Conservation (phyloP, 2,888 invertebrate genomes). For the Nezara viridula region DNA sequence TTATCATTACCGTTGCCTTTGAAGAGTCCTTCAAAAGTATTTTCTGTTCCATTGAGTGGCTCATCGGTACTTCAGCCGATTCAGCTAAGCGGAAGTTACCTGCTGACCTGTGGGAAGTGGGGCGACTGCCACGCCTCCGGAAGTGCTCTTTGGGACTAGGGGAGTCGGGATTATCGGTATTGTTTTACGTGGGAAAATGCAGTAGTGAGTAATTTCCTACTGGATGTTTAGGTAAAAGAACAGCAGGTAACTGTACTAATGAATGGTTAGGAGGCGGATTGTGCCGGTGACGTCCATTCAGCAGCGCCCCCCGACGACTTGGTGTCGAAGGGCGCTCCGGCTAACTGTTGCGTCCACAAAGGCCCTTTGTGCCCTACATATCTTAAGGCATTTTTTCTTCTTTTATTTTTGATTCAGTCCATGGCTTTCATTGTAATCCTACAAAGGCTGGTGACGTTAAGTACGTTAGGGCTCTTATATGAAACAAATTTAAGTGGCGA, state of each 20-base stretch:
- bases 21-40: constrained; percentile 4
- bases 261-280: constrained; percentile 49
- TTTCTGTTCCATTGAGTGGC: neutral
- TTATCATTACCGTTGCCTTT: neutral
- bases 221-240: constrained; percentile 42
- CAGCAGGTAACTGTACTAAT: constrained; percentile 45
- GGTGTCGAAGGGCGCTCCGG: neutral
- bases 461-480: constrained; percentile 36
- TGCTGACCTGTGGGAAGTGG: constrained; percentile 32
- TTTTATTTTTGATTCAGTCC: constrained; percentile 25
- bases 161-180: constrained; percentile 13
- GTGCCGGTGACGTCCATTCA: constrained; percentile 41
- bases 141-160: constrained; percentile 14
- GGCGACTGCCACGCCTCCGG: constrained; percentile 7
- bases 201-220: constrained; percentile 23
- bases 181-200: constrained; percentile 20
- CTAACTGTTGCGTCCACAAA: constrained; percentile 49
- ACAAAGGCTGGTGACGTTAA: constrained; percentile 22
- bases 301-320: neutral
- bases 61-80: neutral
- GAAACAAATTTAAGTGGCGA: neutral
- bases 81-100: constrained; percentile 13
- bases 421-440: constrained; percentile 9
- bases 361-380: constrained; percentile 10
- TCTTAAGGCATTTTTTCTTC: constrained; percentile 42